Percentiles rank a stretch among this genome's conserved stretches.
Conservation (phyloP, 2,113 vertebrate genomes). For the Platichthys stellatus region DNA sequence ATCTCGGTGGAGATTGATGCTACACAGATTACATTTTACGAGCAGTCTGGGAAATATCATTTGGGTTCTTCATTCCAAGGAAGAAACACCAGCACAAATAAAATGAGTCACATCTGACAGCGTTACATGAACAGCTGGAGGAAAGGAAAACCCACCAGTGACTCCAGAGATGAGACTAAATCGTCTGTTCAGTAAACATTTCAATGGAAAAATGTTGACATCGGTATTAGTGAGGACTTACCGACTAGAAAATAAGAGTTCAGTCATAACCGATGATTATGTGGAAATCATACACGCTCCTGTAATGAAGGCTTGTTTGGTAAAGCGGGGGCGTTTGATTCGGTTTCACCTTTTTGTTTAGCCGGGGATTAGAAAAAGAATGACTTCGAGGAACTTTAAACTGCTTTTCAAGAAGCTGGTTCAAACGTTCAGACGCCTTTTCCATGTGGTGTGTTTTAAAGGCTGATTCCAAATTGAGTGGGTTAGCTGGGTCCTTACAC, state of each 20-base stretch:
- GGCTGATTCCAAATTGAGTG: constrained; percentile 46
- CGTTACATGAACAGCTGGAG: constrained; percentile 38
- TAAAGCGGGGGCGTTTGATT: constrained; percentile 30
- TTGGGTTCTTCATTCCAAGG: constrained; percentile 15
- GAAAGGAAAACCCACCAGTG: constrained; percentile 12
- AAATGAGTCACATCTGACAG: constrained; percentile 37
- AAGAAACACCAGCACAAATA: constrained; percentile 20
- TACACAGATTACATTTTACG: constrained; percentile 45
- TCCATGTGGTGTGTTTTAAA: constrained; percentile 35
- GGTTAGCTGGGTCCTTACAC: constrained; percentile 41
- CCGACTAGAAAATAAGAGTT: constrained; percentile 2
- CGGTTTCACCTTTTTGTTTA: constrained; percentile 29
- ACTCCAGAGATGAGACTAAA: constrained; percentile 19
- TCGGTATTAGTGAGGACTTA: neutral
- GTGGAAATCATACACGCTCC: neutral
- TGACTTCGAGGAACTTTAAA: constrained; percentile 38
- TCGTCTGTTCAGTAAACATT: constrained; percentile 20
- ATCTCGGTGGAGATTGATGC: constrained; percentile 25
- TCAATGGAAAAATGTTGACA: neutral
- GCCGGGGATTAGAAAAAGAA: constrained; percentile 54
- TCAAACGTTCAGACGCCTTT: constrained; percentile 20
- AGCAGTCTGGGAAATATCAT: constrained; percentile 40
- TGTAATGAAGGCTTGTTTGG: constrained; percentile 7
- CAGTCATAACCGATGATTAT: constrained; percentile 19
- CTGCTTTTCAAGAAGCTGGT: constrained; percentile 33